phyloP scores from a whole-genome alignment of 1,140 invertebrate species.

The Cherax quadricarinatus region DNA sequence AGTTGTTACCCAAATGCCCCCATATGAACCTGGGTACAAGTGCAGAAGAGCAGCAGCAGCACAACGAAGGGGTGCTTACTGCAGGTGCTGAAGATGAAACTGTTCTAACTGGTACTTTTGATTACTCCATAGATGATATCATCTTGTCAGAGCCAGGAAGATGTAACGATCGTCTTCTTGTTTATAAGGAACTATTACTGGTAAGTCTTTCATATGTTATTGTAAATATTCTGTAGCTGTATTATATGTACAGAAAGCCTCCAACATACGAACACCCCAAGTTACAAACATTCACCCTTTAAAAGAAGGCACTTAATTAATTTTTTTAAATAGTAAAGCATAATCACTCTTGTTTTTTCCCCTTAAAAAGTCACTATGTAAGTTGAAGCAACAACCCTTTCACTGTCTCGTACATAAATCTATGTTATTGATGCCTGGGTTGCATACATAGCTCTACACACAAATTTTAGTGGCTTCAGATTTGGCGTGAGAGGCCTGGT shows the following conservation, averaged over 20 bases:
- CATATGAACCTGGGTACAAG: not conserved
- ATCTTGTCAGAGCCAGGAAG: conserved; percentile 29
- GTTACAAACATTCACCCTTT: not conserved
- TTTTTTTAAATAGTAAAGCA: too few relatives aligned
- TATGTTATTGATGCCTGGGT: too few relatives aligned
- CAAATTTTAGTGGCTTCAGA: too few relatives aligned
- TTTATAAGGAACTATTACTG: conserved; percentile 11
- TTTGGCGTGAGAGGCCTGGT: too few relatives aligned
- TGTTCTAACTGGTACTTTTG: not conserved
- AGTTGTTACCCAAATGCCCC: not conserved
- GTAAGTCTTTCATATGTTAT: not conserved
- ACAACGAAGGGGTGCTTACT: not conserved
- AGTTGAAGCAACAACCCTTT: too few relatives aligned
- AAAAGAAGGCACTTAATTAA: not conserved
- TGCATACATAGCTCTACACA: too few relatives aligned
- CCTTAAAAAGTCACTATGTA: too few relatives aligned
- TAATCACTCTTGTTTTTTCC: too few relatives aligned
- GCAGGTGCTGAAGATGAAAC: not conserved
- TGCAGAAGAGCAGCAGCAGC: not conserved
- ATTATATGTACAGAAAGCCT: not conserved
- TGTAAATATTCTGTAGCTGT: not conserved
- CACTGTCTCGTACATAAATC: too few relatives aligned
- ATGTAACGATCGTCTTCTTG: conserved; percentile 26
- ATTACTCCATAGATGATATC: conserved; percentile 14
- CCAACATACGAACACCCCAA: not conserved